A percentile compares a stretch with the other conserved stretches of the same genome.
Conservation (phyloP, 2,888 invertebrate genomes). For the Synergus umbraculus region DNA sequence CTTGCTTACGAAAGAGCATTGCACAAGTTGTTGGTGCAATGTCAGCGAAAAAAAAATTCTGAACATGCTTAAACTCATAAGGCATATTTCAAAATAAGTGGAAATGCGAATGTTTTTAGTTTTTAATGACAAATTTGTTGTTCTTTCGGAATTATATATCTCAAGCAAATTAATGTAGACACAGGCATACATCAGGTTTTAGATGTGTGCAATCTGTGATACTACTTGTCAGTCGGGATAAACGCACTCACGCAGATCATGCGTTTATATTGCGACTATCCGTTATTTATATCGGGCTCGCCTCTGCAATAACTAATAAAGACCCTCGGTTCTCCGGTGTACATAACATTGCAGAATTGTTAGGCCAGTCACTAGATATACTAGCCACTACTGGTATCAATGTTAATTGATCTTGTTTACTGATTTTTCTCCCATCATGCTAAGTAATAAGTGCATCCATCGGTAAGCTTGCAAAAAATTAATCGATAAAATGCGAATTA, state of each 20-base stretch:
- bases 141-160: no score
- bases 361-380: constrained; percentile 1
- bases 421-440: background rate
- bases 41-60: constrained; percentile 12
- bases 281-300: constrained; percentile 14
- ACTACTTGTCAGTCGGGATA: constrained; percentile 59
- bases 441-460: background rate
- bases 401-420: background rate
- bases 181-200: background rate
- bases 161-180: background rate
- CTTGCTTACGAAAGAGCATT: constrained; percentile 11
- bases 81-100: no score
- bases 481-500: background rate
- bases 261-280: constrained; percentile 12
- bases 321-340: background rate
- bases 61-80: background rate
- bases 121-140: no score
- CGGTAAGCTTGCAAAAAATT: background rate
- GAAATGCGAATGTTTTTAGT: background rate
- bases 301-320: constrained; percentile 14
- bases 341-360: constrained; percentile 4
- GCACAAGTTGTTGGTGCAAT: constrained; percentile 1
- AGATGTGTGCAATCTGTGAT: background rate
- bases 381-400: background rate
- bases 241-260: constrained; percentile 10